A percentile compares a stretch with the other conserved stretches of the same genome.
phyloP scores from a whole-genome alignment of 2,888 invertebrate species.

The Pegoplata infirma region DNA sequence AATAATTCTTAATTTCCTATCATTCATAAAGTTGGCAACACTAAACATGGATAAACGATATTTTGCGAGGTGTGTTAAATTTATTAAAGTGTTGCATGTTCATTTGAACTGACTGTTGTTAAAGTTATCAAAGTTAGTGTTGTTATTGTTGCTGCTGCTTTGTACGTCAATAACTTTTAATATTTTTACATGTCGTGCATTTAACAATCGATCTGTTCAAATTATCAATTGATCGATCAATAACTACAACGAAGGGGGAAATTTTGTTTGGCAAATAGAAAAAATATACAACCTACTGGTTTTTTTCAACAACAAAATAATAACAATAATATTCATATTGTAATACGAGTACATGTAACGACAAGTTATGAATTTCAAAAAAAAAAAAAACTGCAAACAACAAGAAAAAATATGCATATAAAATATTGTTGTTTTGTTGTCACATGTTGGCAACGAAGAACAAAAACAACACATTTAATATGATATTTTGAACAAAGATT shows the following conservation, averaged over 20 bases:
- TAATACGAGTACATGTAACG: constrained; percentile 56
- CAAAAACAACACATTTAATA: constrained; percentile 49
- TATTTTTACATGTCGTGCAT: constrained; percentile 60
- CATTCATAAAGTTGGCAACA: constrained; percentile 28
- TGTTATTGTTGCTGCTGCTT: constrained; percentile 35
- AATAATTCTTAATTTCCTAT: too few relatives aligned
- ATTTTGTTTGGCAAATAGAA: constrained; percentile 35
- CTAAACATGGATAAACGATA: constrained; percentile 19
- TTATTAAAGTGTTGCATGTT: constrained; percentile 59
- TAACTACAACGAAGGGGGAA: constrained; percentile 30
- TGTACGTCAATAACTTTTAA: constrained; percentile 60
- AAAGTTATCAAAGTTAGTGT: constrained; percentile 5
- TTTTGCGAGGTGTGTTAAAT: constrained; percentile 59
- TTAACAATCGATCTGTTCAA: constrained; percentile 61
- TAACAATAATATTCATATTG: constrained; percentile 61
- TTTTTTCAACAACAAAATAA: constrained; percentile 16
- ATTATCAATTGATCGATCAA: constrained; percentile 57
- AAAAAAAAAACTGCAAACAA: constrained; percentile 19
- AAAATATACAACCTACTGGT: constrained; percentile 41
- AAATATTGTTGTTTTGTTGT: constrained; percentile 53
- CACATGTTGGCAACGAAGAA: constrained; percentile 54
- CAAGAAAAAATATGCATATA: constrained; percentile 32
- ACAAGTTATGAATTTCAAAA: constrained; percentile 62
- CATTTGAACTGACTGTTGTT: constrained; percentile 41
- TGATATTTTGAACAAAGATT: constrained; percentile 31